Evolutionary conservation across 2,113 vertebrate genomes (phyloP).

Genomic region (Saccopteryx bilineata): DNA sequence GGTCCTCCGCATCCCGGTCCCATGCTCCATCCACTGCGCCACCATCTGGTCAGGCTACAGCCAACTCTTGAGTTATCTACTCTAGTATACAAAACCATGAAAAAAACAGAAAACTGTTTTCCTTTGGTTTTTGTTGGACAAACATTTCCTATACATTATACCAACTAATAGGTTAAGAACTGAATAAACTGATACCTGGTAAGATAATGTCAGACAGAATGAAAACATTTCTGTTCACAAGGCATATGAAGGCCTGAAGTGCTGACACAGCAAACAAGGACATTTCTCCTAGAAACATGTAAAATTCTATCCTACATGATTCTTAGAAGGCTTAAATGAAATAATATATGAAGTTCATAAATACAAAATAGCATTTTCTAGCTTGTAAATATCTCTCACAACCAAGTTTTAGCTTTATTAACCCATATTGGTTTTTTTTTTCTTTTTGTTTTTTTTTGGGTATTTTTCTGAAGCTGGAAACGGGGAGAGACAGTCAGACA

Average conservation of each 20-base stretch:
- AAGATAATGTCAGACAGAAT: background rate
- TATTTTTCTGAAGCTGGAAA: too few species aligned
- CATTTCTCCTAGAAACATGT: background rate
- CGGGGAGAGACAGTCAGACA: too few species aligned
- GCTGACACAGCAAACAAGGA: background rate
- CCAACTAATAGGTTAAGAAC: background rate
- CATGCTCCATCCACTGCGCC: too few species aligned
- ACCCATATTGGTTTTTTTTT: background rate
- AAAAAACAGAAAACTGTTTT: background rate
- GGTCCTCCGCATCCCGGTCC: too few species aligned
- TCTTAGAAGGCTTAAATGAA: background rate
- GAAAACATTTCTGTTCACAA: background rate
- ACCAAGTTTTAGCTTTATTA: conserved; percentile 15
- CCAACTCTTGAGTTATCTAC: background rate
- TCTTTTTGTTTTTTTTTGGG: too few species aligned
- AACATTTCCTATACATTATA: background rate
- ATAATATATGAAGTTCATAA: background rate
- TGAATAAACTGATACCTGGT: background rate
- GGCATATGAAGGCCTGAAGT: background rate
- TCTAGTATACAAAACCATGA: background rate
- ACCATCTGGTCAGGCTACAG: too few species aligned
- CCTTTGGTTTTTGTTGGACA: background rate
- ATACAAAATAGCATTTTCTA: background rate
- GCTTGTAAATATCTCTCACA: background rate
- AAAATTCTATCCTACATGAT: background rate